Conservation (phyloP, 2,113 vertebrate species). For the Ceratotherium simum region DNA sequence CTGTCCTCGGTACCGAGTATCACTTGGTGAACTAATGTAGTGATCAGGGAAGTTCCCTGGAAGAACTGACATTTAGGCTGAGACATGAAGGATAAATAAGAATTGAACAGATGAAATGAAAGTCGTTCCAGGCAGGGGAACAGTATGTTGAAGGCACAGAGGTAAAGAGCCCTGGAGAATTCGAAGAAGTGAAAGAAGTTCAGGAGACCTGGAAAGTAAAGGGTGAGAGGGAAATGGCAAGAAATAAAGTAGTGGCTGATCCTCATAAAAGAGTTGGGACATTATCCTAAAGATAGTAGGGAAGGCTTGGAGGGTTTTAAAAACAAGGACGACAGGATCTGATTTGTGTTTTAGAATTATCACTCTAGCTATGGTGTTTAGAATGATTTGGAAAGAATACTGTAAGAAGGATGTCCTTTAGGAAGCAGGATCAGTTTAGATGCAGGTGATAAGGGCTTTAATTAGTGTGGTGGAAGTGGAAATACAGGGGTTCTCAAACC, state of each 20-base stretch:
- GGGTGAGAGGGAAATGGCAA: not conserved
- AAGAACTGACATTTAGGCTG: not conserved
- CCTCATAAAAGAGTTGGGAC: not conserved
- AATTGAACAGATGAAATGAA: not conserved
- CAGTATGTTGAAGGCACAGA: not conserved
- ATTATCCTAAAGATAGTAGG: not conserved
- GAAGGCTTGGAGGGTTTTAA: not conserved
- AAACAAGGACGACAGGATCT: not conserved
- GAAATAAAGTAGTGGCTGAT: not conserved
- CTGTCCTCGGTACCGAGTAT: not conserved
- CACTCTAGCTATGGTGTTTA: not conserved
- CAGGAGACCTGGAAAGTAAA: not conserved
- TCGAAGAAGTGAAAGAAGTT: not conserved
- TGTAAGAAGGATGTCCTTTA: not conserved
- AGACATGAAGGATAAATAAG: not conserved
- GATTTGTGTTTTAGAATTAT: not conserved
- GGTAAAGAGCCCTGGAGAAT: not conserved
- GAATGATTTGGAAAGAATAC: not conserved
- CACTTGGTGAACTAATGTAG: not conserved
- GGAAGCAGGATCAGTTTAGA: not conserved
- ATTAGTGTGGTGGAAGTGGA: not conserved
- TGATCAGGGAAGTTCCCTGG: not conserved
- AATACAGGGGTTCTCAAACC: not conserved
- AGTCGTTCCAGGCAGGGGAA: not conserved
- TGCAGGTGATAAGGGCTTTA: not conserved